Conservation (phyloP, 2,113 vertebrate species). For the Muntiacus reevesi region DNA sequence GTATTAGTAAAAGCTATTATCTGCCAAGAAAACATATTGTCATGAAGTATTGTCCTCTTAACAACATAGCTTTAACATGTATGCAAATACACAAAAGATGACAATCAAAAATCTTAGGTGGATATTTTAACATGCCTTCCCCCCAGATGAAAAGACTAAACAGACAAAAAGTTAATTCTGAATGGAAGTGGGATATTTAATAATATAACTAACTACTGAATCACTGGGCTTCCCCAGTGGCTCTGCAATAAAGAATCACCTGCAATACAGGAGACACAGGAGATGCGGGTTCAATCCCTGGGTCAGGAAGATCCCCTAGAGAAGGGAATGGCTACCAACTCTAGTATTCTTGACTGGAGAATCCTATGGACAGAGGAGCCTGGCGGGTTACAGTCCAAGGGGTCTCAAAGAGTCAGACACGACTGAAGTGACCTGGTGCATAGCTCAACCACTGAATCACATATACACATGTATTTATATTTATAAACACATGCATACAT, state of each 20-base stretch:
- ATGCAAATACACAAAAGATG: background rate
- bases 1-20: background rate
- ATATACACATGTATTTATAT: background rate
- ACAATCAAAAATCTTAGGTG: background rate
- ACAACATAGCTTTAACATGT: background rate
- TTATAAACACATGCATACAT: background rate
- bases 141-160: background rate
- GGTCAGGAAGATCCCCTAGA: background rate
- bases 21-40: background rate
- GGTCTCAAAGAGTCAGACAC: background rate
- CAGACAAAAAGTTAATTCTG: background rate
- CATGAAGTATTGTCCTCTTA: background rate
- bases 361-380: background rate
- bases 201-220: background rate
- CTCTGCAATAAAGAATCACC: background rate
- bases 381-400: background rate
- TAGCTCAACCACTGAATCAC: background rate
- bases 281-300: background rate
- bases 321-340: background rate
- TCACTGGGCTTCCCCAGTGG: background rate
- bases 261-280: background rate
- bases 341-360: background rate
- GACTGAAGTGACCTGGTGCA: background rate
- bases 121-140: background rate
- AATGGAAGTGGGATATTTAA: background rate